A percentile compares a stretch with the other conserved stretches of the same genome.
Evolutionary conservation across 1,140 invertebrate species (phyloP).

Genomic region (Delia radicum): DNA sequence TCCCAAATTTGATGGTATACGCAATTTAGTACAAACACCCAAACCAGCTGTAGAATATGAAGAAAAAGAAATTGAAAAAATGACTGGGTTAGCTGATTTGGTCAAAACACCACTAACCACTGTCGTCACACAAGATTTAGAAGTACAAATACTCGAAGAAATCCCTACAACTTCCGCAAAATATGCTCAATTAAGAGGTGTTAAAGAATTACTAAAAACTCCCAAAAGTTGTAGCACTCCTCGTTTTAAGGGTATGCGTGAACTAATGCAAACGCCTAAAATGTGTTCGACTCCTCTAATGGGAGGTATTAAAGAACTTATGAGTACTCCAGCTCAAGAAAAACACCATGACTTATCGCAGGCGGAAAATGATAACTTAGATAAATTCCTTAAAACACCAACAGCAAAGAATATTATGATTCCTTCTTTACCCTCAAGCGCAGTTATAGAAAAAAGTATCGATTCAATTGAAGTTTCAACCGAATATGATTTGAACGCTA

Average conservation of each 20-base stretch:
- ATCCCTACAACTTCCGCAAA: neutral
- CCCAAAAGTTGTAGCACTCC: slow-evolving; percentile 40
- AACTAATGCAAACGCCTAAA: slow-evolving; percentile 24
- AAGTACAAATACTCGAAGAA: neutral
- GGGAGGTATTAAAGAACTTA: slow-evolving; percentile 38
- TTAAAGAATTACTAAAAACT: slow-evolving; percentile 21
- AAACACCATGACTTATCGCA: neutral
- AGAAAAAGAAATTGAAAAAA: neutral
- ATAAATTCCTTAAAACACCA: slow-evolving; percentile 42
- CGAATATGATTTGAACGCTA: slow-evolving; percentile 43
- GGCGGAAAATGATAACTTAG: slow-evolving; percentile 29
- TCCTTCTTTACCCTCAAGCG: slow-evolving; percentile 43
- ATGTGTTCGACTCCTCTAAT: slow-evolving; percentile 36
- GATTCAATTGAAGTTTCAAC: slow-evolving; percentile 28
- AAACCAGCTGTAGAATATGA: neutral
- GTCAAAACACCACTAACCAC: slow-evolving; percentile 1
- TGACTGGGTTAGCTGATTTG: neutral
- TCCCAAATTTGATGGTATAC: slow-evolving; percentile 31
- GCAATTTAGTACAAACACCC: slow-evolving; percentile 1
- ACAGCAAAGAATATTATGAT: slow-evolving; percentile 47
- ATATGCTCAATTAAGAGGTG: neutral
- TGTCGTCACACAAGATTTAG: neutral
- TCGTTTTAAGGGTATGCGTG: slow-evolving; percentile 28
- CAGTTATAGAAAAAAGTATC: slow-evolving; percentile 30
- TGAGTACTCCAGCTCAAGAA: slow-evolving; percentile 30